Evolutionary conservation across 2,113 vertebrate genomes (phyloP).

Genomic region (Xiphias gladius): DNA sequence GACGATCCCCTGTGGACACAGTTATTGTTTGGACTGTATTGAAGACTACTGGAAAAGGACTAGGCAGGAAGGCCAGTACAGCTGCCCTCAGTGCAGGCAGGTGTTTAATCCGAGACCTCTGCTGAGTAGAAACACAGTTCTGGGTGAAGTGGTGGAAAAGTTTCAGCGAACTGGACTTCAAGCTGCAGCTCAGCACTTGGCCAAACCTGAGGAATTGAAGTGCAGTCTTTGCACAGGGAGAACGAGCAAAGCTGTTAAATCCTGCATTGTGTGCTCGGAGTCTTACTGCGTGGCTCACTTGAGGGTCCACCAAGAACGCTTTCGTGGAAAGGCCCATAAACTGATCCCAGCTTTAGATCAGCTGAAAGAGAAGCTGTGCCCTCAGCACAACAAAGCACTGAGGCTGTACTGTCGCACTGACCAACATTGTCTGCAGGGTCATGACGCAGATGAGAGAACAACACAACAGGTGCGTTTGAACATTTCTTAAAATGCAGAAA

Average conservation of each 20-base stretch:
- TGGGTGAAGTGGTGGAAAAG: constrained; percentile 80
- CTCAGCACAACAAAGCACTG: constrained; percentile 75
- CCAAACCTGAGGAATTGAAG: constrained; percentile 68
- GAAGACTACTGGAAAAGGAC: constrained; percentile 85
- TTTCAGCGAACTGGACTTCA: constrained; percentile 49
- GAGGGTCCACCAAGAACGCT: constrained; percentile 88
- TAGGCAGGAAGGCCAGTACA: constrained; percentile 73
- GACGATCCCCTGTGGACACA: constrained; percentile 89
- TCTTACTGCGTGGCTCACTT: constrained; percentile 93
- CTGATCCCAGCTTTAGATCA: constrained; percentile 78
- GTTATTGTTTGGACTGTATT: constrained; percentile 88
- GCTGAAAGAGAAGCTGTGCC: constrained; percentile 78
- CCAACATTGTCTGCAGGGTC: constrained; percentile 80
- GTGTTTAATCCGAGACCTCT: constrained; percentile 80
- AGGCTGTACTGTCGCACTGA: constrained; percentile 82
- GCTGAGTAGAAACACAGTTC: constrained; percentile 82
- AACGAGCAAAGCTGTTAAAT: constrained; percentile 89
- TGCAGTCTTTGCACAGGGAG: constrained; percentile 91
- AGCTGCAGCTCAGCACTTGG: background rate
- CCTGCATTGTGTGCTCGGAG: constrained; percentile 90
- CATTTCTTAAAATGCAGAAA: background rate
- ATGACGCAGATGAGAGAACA: constrained; percentile 73
- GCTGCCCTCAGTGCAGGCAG: constrained; percentile 84
- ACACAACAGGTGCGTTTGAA: constrained; percentile 73
- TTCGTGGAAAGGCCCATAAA: constrained; percentile 86